These are phyloP conservation scores for Ceramica pisi DNA, from an alignment of 2,888 invertebrate species.

Conservation along the genomic window DNA sequence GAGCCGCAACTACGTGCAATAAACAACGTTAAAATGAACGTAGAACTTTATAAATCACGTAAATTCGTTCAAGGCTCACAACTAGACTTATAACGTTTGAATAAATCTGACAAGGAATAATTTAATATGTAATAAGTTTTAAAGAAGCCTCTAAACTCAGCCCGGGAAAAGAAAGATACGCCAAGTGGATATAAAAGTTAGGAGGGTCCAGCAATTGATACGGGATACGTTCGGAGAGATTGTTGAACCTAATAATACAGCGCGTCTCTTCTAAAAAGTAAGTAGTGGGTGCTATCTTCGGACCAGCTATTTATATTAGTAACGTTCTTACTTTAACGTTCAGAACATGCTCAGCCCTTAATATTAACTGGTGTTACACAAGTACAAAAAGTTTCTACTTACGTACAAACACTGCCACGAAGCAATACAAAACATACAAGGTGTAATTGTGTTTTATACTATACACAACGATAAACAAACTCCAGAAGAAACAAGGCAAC, in stretches of 20 bases:
- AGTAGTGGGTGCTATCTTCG: constrained; percentile 46
- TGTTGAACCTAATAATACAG: constrained; percentile 56
- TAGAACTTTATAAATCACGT: constrained; percentile 55
- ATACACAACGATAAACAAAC: constrained; percentile 63
- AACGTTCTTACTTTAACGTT: constrained; percentile 45
- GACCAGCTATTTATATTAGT: constrained; percentile 52
- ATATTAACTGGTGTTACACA: constrained; percentile 13
- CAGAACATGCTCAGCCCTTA: constrained; percentile 30
- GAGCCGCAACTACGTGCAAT: constrained; percentile 33
- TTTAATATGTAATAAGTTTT: constrained; percentile 69
- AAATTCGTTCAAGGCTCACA: constrained; percentile 62
- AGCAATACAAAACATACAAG: constrained; percentile 44
- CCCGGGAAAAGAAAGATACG: constrained; percentile 58
- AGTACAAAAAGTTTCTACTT: constrained; percentile 52
- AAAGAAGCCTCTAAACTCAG: constrained; percentile 65
- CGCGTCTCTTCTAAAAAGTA: constrained; percentile 49
- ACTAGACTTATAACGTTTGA: constrained; percentile 62
- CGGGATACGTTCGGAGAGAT: constrained; percentile 58
- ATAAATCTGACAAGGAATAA: constrained; percentile 67
- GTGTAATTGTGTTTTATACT: constrained; percentile 58
- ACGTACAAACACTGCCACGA: constrained; percentile 58
- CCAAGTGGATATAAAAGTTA: constrained; percentile 64
- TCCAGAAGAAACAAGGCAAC: constrained; percentile 56
- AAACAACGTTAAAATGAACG: constrained; percentile 50
- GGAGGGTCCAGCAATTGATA: constrained; percentile 64